Percentiles rank a stretch among this genome's conserved stretches.
Conservation (phyloP, 2,113 vertebrate genomes). For the Paedocypris sp. region DNA sequence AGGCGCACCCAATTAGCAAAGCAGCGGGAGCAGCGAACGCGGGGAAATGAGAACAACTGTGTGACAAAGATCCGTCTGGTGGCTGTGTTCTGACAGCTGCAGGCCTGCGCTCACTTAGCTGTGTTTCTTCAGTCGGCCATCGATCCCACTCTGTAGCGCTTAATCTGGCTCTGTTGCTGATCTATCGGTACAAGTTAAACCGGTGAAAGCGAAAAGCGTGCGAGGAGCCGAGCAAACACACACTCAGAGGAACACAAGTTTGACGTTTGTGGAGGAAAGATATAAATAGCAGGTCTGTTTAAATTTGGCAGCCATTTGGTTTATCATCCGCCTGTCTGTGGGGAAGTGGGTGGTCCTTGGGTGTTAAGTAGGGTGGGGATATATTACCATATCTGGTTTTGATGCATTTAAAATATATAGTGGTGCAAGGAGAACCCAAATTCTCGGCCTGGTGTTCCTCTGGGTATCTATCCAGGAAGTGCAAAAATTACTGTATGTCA, state of each 20-base stretch:
- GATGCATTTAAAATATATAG: background rate
- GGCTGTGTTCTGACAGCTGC: background rate
- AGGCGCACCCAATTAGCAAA: background rate
- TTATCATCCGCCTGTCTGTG: too few relatives aligned
- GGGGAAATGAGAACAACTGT: background rate
- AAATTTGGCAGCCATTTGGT: background rate
- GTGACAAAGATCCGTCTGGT: background rate
- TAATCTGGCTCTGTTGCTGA: too few relatives aligned
- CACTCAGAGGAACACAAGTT: background rate
- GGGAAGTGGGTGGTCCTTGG: background rate
- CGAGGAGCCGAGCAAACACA: background rate
- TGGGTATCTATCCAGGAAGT: too few relatives aligned
- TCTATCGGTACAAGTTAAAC: too few relatives aligned
- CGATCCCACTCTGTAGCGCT: too few relatives aligned
- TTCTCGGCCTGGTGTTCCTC: background rate
- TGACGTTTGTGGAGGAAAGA: background rate
- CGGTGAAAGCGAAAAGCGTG: background rate
- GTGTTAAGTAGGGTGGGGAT: background rate
- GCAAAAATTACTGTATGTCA: too few relatives aligned
- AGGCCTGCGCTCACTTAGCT: background rate
- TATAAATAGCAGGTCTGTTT: conserved; percentile 17
- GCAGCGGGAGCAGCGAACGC: background rate
- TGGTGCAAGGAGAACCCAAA: background rate
- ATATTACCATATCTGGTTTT: background rate
- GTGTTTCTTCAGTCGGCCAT: too few relatives aligned